These are phyloP conservation scores for Lytechinus variegatus DNA, from an alignment of 35 echinoderm and acorn worm genomes.

Conservation along the genomic window DNA sequence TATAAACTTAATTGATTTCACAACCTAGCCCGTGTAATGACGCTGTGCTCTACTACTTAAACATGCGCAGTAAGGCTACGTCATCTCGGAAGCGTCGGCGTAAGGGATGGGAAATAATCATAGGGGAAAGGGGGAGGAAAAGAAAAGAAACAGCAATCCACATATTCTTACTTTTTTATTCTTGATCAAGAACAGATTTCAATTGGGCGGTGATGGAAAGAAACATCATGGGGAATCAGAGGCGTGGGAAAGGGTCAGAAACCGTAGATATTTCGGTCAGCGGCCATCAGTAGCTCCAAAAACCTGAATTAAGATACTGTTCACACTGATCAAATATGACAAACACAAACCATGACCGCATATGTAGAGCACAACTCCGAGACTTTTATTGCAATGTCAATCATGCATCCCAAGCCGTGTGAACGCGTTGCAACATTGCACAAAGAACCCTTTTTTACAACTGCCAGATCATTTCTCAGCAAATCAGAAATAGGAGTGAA, in stretches of 20 bases:
- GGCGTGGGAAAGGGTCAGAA: background rate
- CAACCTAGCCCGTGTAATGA: no score
- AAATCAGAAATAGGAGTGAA: background rate
- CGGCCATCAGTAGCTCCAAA: background rate
- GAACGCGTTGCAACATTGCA: background rate
- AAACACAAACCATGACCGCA: no score
- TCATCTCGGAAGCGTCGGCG: no score
- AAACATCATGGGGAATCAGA: background rate
- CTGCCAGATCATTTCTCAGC: background rate
- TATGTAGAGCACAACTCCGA: background rate
- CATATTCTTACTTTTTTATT: background rate
- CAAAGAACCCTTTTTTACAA: background rate
- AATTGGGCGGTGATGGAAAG: background rate
- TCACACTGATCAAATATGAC: background rate
- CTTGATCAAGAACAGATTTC: background rate
- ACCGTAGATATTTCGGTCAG: background rate
- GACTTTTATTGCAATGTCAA: no score
- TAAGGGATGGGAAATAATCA: no score
- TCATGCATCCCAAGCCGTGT: background rate
- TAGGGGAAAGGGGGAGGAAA: background rate
- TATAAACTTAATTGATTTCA: no score
- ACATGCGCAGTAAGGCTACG: no score
- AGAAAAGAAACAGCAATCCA: background rate
- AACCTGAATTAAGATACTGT: background rate
- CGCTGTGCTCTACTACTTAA: no score